phyloP scores from a whole-genome alignment of 2,888 invertebrate species.

The Oeneis ivallda region DNA sequence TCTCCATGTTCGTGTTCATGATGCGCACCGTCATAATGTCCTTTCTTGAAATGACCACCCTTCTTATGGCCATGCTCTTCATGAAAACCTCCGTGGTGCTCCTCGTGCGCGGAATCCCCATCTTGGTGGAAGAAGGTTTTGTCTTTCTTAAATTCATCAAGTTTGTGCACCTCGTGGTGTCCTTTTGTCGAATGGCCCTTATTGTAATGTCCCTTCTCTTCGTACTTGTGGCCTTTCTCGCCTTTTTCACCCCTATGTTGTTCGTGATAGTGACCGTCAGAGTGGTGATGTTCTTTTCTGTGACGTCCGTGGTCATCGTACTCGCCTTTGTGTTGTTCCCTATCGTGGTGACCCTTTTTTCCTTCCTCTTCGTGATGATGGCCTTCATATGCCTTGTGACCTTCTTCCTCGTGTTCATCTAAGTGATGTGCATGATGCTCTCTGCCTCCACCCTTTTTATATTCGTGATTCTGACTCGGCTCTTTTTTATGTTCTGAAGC shows the following conservation, averaged over 20 bases:
- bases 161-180: constrained; percentile 91
- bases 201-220: constrained; percentile 87
- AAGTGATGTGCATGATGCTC: constrained; percentile 85
- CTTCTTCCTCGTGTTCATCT: constrained; percentile 85
- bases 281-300: constrained; percentile 84
- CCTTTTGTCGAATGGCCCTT: constrained; percentile 94
- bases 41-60: constrained; percentile 90
- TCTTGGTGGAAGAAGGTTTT: constrained; percentile 94
- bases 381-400: constrained; percentile 87
- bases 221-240: constrained; percentile 84
- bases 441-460: constrained; percentile 84
- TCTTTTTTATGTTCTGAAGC: constrained; percentile 76
- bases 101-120: constrained; percentile 90
- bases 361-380: constrained; percentile 86
- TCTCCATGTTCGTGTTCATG: constrained; percentile 90
- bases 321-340: constrained; percentile 84
- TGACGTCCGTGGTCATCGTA: constrained; percentile 84
- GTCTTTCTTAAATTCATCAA: constrained; percentile 92
- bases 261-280: constrained; percentile 84
- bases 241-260: constrained; percentile 85
- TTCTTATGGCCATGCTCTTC: constrained; percentile 91
- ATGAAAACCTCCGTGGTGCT: constrained; percentile 90
- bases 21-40: constrained; percentile 89
- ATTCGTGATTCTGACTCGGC: constrained; percentile 71
- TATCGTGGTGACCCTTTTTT: constrained; percentile 88